phyloP scores from a whole-genome alignment of 2,888 invertebrate genomes.

The Hirudinaria manillensis region DNA sequence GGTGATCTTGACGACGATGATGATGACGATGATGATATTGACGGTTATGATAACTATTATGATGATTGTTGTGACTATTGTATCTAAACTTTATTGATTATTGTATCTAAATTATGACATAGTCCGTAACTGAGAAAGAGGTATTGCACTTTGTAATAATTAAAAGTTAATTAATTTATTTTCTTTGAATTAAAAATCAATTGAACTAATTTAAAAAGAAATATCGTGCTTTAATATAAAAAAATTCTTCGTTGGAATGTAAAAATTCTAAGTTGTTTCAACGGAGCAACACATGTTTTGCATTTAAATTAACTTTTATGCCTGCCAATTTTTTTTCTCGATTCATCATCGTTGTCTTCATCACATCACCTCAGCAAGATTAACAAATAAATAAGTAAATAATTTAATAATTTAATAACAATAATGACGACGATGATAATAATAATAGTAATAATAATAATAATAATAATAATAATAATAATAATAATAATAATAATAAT shows the following conservation, averaged over 20 bases:
- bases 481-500: slow-evolving; percentile 25
- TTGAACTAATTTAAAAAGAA: too few species aligned
- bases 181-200: too few species aligned
- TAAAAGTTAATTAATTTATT: too few species aligned
- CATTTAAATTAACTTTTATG: too few species aligned
- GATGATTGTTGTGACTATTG: background rate
- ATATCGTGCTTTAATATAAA: too few species aligned
- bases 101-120: too few species aligned
- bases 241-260: too few species aligned
- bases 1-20: slow-evolving; percentile 25
- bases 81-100: too few species aligned
- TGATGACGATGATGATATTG: slow-evolving; percentile 26
- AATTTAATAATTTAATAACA: background rate
- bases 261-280: too few species aligned
- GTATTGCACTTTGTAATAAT: too few species aligned
- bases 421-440: background rate
- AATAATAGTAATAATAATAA: slow-evolving; percentile 17
- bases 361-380: background rate
- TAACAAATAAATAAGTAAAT: background rate
- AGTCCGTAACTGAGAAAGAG: too few species aligned
- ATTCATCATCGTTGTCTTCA: background rate
- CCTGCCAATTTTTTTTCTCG: background rate
- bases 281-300: too few species aligned
- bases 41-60: background rate
- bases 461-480: slow-evolving; percentile 10